A percentile compares a stretch with the other conserved stretches of the same genome.
phyloP scores from a whole-genome alignment of 2,797 vertebrate species.

The Tokudaia tokunoshimensis region DNA sequence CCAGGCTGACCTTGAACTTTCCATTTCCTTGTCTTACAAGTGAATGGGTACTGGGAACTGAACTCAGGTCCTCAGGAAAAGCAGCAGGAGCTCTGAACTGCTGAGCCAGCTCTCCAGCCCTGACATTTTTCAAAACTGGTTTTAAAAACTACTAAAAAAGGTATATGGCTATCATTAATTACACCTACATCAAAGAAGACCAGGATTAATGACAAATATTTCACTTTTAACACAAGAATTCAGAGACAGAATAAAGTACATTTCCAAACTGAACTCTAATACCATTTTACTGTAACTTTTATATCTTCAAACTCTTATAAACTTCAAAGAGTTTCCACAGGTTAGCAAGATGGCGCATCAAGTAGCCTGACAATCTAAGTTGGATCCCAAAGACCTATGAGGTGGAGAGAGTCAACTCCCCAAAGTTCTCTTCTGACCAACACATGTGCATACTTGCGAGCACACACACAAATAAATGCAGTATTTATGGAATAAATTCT shows the following conservation, averaged over 20 bases:
- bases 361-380: neutral
- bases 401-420: neutral
- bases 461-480: neutral
- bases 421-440: neutral
- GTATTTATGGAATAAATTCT: neutral
- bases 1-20: neutral
- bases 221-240: neutral
- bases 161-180: neutral
- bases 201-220: neutral
- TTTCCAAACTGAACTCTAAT: neutral
- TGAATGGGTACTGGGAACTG: neutral
- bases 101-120: neutral
- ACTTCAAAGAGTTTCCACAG: neutral
- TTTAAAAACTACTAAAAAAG: slow-evolving; percentile 8
- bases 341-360: neutral
- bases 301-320: neutral
- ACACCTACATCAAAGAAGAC: neutral
- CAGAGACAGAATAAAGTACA: neutral
- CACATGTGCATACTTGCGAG: neutral
- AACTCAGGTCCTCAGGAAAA: neutral
- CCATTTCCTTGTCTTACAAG: neutral
- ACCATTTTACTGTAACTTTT: neutral
- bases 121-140: neutral
- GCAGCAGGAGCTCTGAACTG: neutral
- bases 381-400: neutral